These are phyloP conservation scores for Apamea anceps DNA, from an alignment of 2,888 invertebrate species.

Conservation along the genomic window DNA sequence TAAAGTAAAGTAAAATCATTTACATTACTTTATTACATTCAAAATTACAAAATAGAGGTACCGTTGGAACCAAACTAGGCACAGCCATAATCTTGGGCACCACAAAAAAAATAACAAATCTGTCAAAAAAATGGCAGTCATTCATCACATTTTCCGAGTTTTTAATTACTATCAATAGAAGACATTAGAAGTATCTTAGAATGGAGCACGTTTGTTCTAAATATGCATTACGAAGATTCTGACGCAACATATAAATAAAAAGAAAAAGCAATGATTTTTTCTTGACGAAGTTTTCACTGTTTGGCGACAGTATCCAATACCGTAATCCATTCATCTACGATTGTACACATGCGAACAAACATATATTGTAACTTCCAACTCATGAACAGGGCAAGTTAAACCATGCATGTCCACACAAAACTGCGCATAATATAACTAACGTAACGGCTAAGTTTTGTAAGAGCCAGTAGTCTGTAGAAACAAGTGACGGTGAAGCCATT, in stretches of 20 bases:
- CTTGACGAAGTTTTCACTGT: not conserved
- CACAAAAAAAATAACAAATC: not conserved
- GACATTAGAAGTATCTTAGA: not conserved
- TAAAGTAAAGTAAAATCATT: too few species aligned
- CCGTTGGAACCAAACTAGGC: too few species aligned
- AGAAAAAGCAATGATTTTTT: not conserved
- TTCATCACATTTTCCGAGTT: not conserved
- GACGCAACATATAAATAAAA: not conserved
- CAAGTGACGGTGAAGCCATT: slow-evolving; percentile 35
- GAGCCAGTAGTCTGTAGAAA: slow-evolving; percentile 15
- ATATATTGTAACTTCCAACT: slow-evolving; percentile 16
- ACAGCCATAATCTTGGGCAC: too few species aligned
- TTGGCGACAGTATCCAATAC: not conserved
- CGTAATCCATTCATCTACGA: slow-evolving; percentile 3
- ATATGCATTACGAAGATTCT: not conserved
- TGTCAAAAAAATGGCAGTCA: not conserved
- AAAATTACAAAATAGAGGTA: too few species aligned
- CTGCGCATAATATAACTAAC: slow-evolving; percentile 21
- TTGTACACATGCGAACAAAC: not conserved
- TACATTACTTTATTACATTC: too few species aligned
- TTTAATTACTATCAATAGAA: not conserved
- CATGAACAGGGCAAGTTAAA: not conserved
- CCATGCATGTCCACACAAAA: not conserved
- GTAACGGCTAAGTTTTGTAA: slow-evolving; percentile 51
- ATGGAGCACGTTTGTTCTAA: not conserved